Conservation (phyloP, 1,140 invertebrate species). For the Plectus sambesii region DNA sequence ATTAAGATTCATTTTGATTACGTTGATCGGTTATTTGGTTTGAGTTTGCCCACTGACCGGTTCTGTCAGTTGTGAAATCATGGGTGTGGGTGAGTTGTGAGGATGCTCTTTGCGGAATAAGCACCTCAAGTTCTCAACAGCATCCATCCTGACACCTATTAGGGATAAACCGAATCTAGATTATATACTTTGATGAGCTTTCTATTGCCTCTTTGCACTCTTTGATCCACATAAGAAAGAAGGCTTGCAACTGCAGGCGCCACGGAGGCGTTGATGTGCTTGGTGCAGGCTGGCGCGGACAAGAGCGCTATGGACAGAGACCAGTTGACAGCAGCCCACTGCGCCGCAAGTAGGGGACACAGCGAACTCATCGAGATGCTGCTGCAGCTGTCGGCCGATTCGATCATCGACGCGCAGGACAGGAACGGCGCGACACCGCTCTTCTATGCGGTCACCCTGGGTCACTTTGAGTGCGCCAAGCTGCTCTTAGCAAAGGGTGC, state of each 20-base stretch:
- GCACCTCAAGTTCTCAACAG: too few relatives aligned
- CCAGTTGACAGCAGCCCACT: conserved; percentile 62
- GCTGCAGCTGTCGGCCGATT: conserved; percentile 65
- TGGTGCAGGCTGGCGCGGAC: conserved; percentile 70
- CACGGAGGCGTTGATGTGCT: conserved; percentile 69
- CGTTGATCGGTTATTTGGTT: too few relatives aligned
- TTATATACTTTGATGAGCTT: too few relatives aligned
- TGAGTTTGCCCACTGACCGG: too few relatives aligned
- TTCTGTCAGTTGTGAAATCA: too few relatives aligned
- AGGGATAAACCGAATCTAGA: too few relatives aligned
- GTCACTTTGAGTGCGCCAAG: conserved; percentile 83
- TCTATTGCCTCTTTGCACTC: conserved; percentile 5
- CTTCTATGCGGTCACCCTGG: conserved; percentile 87
- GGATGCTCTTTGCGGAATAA: too few relatives aligned
- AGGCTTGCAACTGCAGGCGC: conserved; percentile 54
- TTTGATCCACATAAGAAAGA: conserved; percentile 12
- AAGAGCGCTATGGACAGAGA: conserved; percentile 67
- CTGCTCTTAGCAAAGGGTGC: conserved; percentile 73
- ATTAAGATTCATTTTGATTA: too few relatives aligned
- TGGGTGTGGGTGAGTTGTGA: too few relatives aligned
- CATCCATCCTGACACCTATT: too few relatives aligned
- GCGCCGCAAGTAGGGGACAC: conserved; percentile 85
- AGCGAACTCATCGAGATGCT: conserved; percentile 78
- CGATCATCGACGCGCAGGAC: conserved; percentile 67
- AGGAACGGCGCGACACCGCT: conserved; percentile 80